Base-by-base conservation (phyloP, 2,888 invertebrate species). In the Nomada goodeniana region DNA sequence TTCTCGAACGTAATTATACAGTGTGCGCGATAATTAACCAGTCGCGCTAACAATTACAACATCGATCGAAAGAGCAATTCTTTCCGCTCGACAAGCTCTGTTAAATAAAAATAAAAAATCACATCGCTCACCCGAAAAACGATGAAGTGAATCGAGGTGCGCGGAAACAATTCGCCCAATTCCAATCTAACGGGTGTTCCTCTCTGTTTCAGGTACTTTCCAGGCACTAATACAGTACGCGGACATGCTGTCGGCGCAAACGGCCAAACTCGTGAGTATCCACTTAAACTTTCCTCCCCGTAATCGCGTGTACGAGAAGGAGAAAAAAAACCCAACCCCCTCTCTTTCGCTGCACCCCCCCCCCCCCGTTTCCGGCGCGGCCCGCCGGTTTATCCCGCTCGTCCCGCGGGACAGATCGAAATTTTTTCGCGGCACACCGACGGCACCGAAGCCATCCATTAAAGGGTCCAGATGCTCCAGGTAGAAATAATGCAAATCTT, bases 191-290 rank as follows among this genome's bases (percentile, higher is more conserved):
- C 15, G 29, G 60, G 18, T 13, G 71, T 81, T 50, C 53, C 72
- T 93, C 1, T 94, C 93, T 92, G 93, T 95, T 95, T 89, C 96
- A 98, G 98, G 97, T 95, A 97, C 98, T 95, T 98, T 98, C 96
- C 98, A 99, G 97, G 99, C 99, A 88, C 96, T 99, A 93, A 98
- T 99, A 94, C 99, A 99, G 95, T 99, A 99, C 95, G 98, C 98
- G 90, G 99, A 99, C 95, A 98, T 99, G 86, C 96, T 98, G 93
- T 97, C 98, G 89, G 99, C 99, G 89, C 99, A 99, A 95, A 97
- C 98, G 92, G 99, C 99, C 92, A 99, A 99, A 96, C 96, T 97
- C 95, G 97, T 97, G 94, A 96, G 96, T 96, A 93, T 89, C 75
- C 68, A 44, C 65, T 73, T 50, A 26, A 70, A 68, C 29, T 67